Base-by-base conservation (phyloP, 2,113 vertebrate species). In the Anolis sagrei region DNA sequence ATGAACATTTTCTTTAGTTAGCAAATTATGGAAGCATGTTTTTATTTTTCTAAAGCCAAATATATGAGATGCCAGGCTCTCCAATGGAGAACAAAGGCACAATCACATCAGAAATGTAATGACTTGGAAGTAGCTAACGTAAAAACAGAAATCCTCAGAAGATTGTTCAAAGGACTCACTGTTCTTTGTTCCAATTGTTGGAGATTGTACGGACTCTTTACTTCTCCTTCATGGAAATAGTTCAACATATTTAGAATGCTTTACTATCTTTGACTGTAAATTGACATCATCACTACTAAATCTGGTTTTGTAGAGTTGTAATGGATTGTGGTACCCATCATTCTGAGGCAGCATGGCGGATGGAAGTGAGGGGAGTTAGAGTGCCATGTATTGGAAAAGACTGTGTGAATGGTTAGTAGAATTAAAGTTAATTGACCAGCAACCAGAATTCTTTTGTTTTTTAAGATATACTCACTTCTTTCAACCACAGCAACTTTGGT, bases 401-500 rank as follows among this genome's bases (percentile, higher is more conserved):
- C n/a, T 76, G 49, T n/a, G 39, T 44, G 39, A n/a, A 34, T 36
- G 27, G 23, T 7, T 81, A 69, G 21, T 73, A 87, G 7, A 66
- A 32, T 75, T 1, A 78, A 87, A 44, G 1, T 14, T 4, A 21
- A 83, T 70, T 79, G 83, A 80, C 44, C 13, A 36, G 19, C 1
- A 62, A 9, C 5, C 29, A 73, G 81, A 91, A 92, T 64, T 1
- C 3, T 70, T 39, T 21, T 25, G 39, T 1, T 1, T 3, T 44
- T 29, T 86, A 85, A 76, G 48, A 66, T 14, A 39, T 64, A 93
- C 94, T 96, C 91, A 99, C 99, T 96, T 99, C 98, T 95, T 98
- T 99, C 36, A 99, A 93, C 99, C 99, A 99, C 75, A 99, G 96
- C 76, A 99, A 94, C 91, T 99, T 99, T 0, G 99, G 99, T 2